Evolutionary conservation across 1,140 invertebrate species (phyloP).

Genomic region (Drosophila arawakana): DNA sequence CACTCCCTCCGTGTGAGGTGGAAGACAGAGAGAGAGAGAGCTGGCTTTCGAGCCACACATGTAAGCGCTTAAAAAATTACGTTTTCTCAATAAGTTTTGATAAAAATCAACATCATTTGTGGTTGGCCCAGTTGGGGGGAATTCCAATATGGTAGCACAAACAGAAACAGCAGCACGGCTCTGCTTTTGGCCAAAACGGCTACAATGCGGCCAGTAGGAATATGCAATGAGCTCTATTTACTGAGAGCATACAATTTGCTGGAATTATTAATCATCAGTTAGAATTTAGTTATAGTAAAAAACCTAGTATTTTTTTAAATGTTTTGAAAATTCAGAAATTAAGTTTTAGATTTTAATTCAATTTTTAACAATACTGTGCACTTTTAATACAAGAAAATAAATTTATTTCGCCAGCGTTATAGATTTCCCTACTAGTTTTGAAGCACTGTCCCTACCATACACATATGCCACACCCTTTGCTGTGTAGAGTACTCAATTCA

Average conservation of each 20-base stretch:
- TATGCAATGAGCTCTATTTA: background rate
- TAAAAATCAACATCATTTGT: constrained; percentile 83
- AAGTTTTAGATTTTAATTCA: too few relatives aligned
- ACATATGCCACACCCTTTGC: constrained; percentile 9
- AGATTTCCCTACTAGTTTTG: background rate
- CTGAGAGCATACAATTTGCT: too few relatives aligned
- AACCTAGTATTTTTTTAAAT: too few relatives aligned
- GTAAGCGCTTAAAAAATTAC: constrained; percentile 81
- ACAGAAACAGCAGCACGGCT: constrained; percentile 23
- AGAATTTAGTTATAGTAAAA: too few relatives aligned
- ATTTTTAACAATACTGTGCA: too few relatives aligned
- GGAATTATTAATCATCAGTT: too few relatives aligned
- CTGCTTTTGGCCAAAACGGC: background rate
- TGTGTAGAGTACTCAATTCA: constrained; percentile 26
- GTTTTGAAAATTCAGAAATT: too few relatives aligned
- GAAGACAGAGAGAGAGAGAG: background rate
- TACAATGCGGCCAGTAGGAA: background rate
- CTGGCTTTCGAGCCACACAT: constrained; percentile 34
- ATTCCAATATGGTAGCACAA: constrained; percentile 79
- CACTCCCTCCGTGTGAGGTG: background rate
- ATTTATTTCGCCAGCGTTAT: background rate
- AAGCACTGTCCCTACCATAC: background rate
- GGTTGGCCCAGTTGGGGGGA: constrained; percentile 73
- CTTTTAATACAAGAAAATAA: background rate
- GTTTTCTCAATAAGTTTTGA: constrained; percentile 82